Evolutionary conservation across 2,113 vertebrate species (phyloP).

Genomic region (Vidua macroura): DNA sequence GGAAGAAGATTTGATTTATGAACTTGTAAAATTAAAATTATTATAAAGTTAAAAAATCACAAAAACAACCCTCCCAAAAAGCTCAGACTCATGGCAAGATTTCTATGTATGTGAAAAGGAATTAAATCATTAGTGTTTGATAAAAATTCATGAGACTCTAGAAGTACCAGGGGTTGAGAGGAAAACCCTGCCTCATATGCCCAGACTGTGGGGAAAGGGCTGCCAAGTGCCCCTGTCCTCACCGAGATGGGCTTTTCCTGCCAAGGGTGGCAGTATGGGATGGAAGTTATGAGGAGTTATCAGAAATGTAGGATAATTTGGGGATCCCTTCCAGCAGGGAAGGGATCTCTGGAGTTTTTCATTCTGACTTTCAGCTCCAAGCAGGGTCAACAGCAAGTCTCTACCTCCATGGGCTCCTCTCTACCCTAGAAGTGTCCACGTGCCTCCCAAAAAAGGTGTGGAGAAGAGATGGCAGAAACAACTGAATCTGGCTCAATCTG

Average conservation of each 20-base stretch:
- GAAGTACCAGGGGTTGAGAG: not conserved
- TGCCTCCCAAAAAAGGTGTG: not conserved
- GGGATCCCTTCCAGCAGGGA: not conserved
- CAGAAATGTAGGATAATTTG: not conserved
- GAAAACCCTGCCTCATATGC: not conserved
- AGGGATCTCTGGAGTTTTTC: not conserved
- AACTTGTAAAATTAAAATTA: constrained; percentile 16
- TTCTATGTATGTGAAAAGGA: not conserved
- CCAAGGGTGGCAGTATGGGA: fast-evolving
- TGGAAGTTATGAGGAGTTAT: not conserved
- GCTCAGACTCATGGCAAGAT: not conserved
- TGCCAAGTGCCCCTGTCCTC: not conserved
- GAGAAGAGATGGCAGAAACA: not conserved
- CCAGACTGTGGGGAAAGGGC: not conserved
- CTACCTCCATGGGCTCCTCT: not conserved
- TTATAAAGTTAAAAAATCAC: not conserved
- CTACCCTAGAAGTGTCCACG: not conserved
- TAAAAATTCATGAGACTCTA: not conserved
- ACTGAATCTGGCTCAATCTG: not conserved
- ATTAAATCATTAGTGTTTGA: not conserved
- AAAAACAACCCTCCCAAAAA: not conserved
- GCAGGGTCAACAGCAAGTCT: fast-evolving
- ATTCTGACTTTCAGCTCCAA: not conserved
- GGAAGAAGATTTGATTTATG: constrained; percentile 20
- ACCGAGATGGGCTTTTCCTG: not conserved